Percentiles rank a stretch among this genome's conserved stretches.
Evolutionary conservation across 37 sponge, comb jelly and placozoan genomes (phyloP).

Genomic region (Aplysina aerophoba): DNA sequence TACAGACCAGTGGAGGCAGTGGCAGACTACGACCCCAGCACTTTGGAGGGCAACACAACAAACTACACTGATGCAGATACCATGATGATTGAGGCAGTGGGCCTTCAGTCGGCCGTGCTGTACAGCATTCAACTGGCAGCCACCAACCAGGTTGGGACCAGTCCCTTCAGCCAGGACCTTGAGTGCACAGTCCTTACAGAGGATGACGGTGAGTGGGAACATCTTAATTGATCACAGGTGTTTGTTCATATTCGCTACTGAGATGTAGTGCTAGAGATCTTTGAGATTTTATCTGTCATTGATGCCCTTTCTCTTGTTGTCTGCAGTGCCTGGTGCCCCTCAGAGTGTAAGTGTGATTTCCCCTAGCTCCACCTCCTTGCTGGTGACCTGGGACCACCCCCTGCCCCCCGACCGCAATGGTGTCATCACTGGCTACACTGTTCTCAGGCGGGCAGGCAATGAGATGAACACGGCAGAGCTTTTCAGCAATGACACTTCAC

Average conservation of each 20-base stretch:
- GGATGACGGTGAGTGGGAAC: no score
- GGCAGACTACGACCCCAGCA: slow-evolving; percentile 14
- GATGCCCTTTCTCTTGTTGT: background rate
- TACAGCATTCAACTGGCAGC: slow-evolving; percentile 37
- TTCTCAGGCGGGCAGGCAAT: background rate
- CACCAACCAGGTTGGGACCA: slow-evolving; percentile 26
- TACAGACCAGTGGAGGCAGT: slow-evolving; percentile 25
- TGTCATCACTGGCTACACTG: slow-evolving; percentile 32
- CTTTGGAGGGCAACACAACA: background rate
- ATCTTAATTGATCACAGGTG: background rate
- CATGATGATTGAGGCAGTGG: background rate
- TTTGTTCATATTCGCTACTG: slow-evolving; percentile 4
- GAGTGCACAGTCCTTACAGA: no score
- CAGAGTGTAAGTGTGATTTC: background rate
- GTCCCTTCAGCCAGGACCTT: no score
- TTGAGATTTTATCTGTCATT: background rate
- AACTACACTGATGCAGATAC: slow-evolving; percentile 18
- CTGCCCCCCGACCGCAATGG: slow-evolving; percentile 41
- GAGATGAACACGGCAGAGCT: background rate
- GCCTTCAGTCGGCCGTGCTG: slow-evolving; percentile 24
- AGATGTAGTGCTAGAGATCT: background rate
- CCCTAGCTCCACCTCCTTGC: slow-evolving; percentile 37
- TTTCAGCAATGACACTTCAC: slow-evolving; percentile 5
- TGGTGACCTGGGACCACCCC: slow-evolving; percentile 36
- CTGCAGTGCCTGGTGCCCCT: slow-evolving; percentile 38